A percentile compares a stretch with the other conserved stretches of the same genome.
Conservation (phyloP, 1,140 invertebrate species). For the Coelopa frigida region DNA sequence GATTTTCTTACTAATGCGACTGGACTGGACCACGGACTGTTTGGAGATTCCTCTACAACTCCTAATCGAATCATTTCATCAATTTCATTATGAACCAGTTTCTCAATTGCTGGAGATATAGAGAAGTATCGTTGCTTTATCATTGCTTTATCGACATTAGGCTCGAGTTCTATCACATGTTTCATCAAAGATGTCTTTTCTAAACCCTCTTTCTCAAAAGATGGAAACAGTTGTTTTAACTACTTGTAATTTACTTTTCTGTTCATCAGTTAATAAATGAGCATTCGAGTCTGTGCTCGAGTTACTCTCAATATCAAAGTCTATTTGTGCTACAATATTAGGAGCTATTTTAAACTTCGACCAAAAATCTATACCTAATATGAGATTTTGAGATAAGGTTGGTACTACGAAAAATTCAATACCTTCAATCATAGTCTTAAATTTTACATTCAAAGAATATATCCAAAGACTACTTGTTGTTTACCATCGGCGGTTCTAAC, state of each 20-base stretch:
- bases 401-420: neutral
- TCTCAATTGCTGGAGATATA: constrained; percentile 15
- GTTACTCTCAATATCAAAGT: neutral
- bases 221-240: constrained; percentile 2
- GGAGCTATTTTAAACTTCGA: neutral
- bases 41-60: constrained; percentile 15
- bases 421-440: neutral
- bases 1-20: constrained; percentile 21
- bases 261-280: neutral
- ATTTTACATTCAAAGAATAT: neutral
- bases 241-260: neutral
- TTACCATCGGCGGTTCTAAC: neutral
- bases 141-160: neutral
- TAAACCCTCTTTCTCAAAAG: too few relatives aligned
- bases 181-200: constrained; percentile 19
- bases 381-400: neutral
- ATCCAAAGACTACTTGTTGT: neutral
- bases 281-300: too few relatives aligned
- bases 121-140: neutral
- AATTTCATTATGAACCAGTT: constrained; percentile 19
- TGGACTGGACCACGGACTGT: neutral
- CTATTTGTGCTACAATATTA: neutral
- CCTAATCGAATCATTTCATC: constrained; percentile 21
- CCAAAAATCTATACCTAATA: constrained; percentile 5
- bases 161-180: constrained; percentile 18